These are phyloP conservation scores for Pocillopora grandis DNA, from an alignment of 92 coral and sea anemone species.

Conservation along the genomic window DNA sequence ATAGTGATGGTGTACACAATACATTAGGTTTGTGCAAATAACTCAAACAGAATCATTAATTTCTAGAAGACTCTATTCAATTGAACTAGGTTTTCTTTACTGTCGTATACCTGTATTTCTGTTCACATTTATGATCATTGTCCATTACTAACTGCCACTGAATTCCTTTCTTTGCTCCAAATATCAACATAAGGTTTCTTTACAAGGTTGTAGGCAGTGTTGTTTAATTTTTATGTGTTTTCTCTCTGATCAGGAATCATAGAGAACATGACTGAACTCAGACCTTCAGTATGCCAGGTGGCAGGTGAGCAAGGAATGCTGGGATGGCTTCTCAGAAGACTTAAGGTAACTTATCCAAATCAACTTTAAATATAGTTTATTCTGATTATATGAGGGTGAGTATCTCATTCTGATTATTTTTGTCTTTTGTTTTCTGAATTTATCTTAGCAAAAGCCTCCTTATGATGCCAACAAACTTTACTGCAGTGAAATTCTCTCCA, in stretches of 20 bases:
- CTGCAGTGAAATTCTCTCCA: constrained; percentile 92
- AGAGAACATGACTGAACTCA: constrained; percentile 95
- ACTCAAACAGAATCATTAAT: background rate
- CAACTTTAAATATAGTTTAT: background rate
- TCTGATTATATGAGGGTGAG: too few relatives aligned
- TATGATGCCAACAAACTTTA: constrained; percentile 97
- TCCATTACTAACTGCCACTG: too few relatives aligned
- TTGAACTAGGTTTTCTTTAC: too few relatives aligned
- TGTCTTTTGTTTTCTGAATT: background rate
- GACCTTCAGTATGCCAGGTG: constrained; percentile 70
- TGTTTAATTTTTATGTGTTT: background rate
- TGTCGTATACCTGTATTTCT: too few relatives aligned
- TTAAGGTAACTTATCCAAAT: constrained; percentile 60
- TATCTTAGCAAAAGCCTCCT: constrained; percentile 85
- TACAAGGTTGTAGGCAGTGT: background rate
- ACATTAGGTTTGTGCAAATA: constrained; percentile 68
- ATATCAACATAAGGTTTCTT: too few relatives aligned
- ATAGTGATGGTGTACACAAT: constrained; percentile 95
- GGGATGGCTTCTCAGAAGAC: constrained; percentile 88
- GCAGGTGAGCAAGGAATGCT: constrained; percentile 96
- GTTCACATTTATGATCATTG: too few relatives aligned
- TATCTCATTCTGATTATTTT: background rate
- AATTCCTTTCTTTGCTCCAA: too few relatives aligned
- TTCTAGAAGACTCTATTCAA: too few relatives aligned
- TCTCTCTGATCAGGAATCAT: constrained; percentile 63